These are phyloP conservation scores for Chrysocyon brachyurus DNA, from an alignment of 2,797 vertebrate genomes.

Conservation along the genomic window DNA sequence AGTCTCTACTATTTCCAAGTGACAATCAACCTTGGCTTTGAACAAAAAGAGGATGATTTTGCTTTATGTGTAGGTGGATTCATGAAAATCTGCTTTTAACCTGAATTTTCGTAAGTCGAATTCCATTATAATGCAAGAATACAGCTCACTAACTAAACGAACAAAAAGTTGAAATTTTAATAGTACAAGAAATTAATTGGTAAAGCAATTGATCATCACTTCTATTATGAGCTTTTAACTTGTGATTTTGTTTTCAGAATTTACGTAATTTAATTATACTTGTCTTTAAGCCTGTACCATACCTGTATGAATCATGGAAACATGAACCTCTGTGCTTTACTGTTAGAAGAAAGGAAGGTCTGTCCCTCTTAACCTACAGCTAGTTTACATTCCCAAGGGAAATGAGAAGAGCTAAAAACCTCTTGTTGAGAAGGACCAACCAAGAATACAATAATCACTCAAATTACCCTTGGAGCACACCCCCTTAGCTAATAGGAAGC, in stretches of 20 bases:
- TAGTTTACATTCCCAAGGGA: not conserved
- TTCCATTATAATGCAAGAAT: conserved; percentile 27
- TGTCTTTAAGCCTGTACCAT: conserved; percentile 21
- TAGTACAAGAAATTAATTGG: conserved; percentile 4
- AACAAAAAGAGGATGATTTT: conserved; percentile 21
- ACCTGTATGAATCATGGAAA: conserved; percentile 37
- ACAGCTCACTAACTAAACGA: conserved; percentile 17
- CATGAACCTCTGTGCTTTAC: not conserved
- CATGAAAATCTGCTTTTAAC: conserved; percentile 40
- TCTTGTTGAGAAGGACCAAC: not conserved
- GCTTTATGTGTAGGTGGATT: not conserved
- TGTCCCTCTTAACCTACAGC: not conserved
- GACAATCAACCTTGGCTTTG: conserved; percentile 45
- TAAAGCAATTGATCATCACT: not conserved
- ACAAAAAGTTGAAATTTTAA: conserved; percentile 15
- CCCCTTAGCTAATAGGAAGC: not conserved
- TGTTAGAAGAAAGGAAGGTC: not conserved
- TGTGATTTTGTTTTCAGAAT: conserved; percentile 10
- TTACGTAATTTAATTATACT: not conserved
- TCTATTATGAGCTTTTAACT: conserved; percentile 39
- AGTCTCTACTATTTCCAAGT: conserved; percentile 49
- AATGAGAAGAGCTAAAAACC: not conserved
- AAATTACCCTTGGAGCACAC: not conserved
- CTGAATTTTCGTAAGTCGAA: conserved; percentile 38
- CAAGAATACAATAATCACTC: not conserved